These are phyloP conservation scores for Malacoraja senta DNA, from an alignment of 2,797 vertebrate species.

Conservation along the genomic window DNA sequence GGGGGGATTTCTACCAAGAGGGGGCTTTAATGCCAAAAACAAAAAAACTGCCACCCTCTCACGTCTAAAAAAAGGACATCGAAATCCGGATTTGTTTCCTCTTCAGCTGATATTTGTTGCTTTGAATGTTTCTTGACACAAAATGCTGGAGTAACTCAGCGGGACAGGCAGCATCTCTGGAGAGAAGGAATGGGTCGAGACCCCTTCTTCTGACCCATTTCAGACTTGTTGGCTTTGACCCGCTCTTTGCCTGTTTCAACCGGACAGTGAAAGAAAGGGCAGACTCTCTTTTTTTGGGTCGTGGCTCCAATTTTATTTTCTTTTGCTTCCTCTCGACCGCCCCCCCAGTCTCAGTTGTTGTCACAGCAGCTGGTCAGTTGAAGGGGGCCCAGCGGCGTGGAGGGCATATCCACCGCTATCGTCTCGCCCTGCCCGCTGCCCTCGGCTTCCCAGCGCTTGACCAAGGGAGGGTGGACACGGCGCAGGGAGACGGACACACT, in stretches of 20 bases:
- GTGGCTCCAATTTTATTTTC: too few relatives aligned
- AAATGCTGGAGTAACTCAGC: too few relatives aligned
- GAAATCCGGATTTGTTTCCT: background rate
- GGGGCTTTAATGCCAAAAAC: background rate
- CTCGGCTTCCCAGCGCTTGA: slow-evolving; percentile 53
- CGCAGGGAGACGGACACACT: slow-evolving; percentile 44
- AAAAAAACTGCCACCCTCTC: background rate
- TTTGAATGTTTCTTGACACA: background rate
- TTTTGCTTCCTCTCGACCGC: too few relatives aligned
- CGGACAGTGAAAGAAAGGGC: background rate
- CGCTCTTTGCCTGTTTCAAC: background rate
- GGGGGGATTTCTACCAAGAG: slow-evolving; percentile 4
- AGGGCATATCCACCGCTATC: slow-evolving; percentile 48
- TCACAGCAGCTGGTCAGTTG: slow-evolving; percentile 40
- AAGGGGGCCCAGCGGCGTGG: slow-evolving; percentile 46
- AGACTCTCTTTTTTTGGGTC: background rate
- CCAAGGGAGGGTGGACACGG: slow-evolving; percentile 51
- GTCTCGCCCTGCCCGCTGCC: slow-evolving; percentile 43
- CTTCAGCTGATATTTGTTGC: background rate
- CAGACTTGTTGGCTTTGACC: too few relatives aligned
- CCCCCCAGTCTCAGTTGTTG: slow-evolving; percentile 12
- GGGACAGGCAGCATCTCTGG: too few relatives aligned
- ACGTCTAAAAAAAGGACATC: background rate
- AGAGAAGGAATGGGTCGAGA: too few relatives aligned
- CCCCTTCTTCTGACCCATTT: too few relatives aligned